These are phyloP conservation scores for Holacanthus passer DNA, from an alignment of 2,113 vertebrate species.

Conservation along the genomic window DNA sequence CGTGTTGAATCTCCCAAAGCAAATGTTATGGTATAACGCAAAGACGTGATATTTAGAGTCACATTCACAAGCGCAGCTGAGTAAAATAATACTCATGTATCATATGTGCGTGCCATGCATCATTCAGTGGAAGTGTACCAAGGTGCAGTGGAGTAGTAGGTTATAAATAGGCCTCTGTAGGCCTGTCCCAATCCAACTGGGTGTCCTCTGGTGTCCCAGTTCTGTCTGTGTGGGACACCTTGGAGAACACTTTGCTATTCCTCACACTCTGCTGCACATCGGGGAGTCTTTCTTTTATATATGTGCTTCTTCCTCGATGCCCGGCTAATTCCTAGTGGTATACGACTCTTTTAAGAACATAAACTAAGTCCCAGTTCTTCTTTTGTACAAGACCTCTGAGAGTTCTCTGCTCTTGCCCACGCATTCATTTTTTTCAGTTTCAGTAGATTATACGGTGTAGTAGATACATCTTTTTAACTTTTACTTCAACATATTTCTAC, in stretches of 20 bases:
- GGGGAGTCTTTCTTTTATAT: conserved; percentile 29
- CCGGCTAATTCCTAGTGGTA: conserved; percentile 31
- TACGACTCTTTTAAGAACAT: conserved; percentile 22
- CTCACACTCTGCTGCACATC: conserved; percentile 43
- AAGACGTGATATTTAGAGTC: conserved; percentile 16
- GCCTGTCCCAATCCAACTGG: conserved; percentile 60
- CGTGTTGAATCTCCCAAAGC: conserved; percentile 17
- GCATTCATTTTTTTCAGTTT: neutral
- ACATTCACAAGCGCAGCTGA: neutral
- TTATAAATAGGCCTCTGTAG: conserved; percentile 67
- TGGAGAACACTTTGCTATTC: conserved; percentile 50
- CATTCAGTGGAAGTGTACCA: conserved; percentile 46
- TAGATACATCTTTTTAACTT: neutral
- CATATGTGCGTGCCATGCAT: conserved; percentile 45
- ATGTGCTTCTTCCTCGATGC: neutral
- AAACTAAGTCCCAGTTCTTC: conserved; percentile 33
- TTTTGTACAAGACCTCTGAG: conserved; percentile 23
- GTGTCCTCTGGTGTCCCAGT: conserved; percentile 75
- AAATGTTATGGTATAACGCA: conserved; percentile 9
- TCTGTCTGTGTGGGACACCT: conserved; percentile 76
- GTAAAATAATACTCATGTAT: conserved; percentile 34
- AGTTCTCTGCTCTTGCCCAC: conserved; percentile 13
- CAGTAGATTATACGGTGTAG: neutral
- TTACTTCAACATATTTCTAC: neutral
- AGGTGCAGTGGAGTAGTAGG: conserved; percentile 54